Percentiles rank a stretch among this genome's conserved stretches.
phyloP scores from a whole-genome alignment of 2,888 invertebrate species.

The Nomada ruficornis region DNA sequence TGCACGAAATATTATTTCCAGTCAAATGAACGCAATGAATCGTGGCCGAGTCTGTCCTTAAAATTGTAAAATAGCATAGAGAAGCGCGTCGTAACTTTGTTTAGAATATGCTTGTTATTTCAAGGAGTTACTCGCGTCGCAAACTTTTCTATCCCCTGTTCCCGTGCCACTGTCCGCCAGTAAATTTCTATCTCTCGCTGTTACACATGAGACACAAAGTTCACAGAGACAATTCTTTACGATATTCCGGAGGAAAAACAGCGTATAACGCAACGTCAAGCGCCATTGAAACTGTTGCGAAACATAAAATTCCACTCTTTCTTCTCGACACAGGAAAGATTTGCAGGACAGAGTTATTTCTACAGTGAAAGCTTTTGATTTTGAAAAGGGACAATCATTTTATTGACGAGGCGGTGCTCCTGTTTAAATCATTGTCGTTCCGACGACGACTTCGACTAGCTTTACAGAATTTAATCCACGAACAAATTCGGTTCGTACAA shows the following conservation, averaged over 20 bases:
- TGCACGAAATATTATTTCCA: neutral
- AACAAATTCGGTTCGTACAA: slow-evolving; percentile 34
- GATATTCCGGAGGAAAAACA: neutral
- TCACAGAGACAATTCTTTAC: neutral
- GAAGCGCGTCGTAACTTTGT: neutral
- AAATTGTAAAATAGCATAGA: neutral
- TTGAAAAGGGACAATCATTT: neutral
- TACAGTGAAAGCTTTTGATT: neutral
- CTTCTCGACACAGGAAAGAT: neutral
- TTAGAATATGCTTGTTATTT: slow-evolving; percentile 1
- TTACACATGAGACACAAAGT: neutral
- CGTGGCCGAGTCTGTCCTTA: neutral
- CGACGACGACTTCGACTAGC: neutral
- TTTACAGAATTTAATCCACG: slow-evolving; percentile 34
- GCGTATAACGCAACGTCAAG: neutral
- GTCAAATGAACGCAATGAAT: neutral
- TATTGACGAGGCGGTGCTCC: neutral
- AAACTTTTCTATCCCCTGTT: neutral
- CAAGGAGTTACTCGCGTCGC: neutral
- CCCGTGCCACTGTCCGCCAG: neutral
- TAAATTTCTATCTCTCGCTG: neutral
- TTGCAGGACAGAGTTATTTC: neutral
- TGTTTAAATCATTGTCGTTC: neutral
- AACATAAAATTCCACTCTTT: neutral
- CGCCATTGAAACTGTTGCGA: neutral